These are phyloP conservation scores for Cephalopachus bancanus DNA, from an alignment of 2,797 vertebrate species.

Conservation along the genomic window DNA sequence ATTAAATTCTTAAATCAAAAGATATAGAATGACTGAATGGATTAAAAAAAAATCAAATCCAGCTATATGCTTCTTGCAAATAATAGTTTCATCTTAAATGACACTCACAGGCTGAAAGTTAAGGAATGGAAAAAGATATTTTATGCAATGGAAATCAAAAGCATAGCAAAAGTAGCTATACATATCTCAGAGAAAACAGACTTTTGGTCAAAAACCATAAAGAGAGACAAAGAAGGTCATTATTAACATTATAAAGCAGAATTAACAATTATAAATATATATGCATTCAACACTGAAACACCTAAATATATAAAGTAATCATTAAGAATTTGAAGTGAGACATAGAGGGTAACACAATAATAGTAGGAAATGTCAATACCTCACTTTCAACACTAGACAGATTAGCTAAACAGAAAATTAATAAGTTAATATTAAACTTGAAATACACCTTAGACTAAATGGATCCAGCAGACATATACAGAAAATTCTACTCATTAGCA, in stretches of 20 bases:
- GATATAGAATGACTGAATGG: background rate
- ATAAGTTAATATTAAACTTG: background rate
- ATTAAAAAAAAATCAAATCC: background rate
- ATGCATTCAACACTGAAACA: background rate
- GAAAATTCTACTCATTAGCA: background rate
- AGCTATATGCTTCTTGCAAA: background rate
- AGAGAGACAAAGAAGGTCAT: background rate
- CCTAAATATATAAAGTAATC: background rate
- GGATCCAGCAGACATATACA: background rate
- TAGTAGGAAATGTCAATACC: background rate
- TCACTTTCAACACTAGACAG: background rate
- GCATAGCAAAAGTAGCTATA: background rate
- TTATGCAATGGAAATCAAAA: background rate
- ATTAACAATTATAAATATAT: background rate
- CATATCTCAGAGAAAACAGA: background rate
- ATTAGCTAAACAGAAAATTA: background rate
- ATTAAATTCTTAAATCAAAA: no score
- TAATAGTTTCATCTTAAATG: background rate
- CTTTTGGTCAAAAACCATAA: background rate
- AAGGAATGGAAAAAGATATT: background rate
- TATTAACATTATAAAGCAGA: background rate
- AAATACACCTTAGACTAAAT: background rate
- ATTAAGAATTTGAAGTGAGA: background rate
- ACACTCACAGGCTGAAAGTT: background rate
- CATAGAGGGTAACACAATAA: background rate